Base-by-base conservation (phyloP, 2,113 vertebrate species). In the Neoarius graeffei region DNA sequence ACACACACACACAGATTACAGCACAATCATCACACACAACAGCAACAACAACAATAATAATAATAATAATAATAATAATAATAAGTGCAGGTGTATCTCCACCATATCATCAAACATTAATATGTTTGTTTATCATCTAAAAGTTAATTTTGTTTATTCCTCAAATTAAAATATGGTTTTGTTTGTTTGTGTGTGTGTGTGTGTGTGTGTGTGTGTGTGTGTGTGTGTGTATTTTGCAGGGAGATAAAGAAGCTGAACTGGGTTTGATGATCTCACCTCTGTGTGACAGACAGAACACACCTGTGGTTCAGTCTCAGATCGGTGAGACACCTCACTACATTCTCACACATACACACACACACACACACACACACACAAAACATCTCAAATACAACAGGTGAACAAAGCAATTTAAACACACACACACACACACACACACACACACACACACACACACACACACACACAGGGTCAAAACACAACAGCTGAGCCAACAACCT, bases 281-380 rank as follows among this genome's bases (percentile, higher is more conserved):
- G 86, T 98, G 97, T 86, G 97, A 98, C 88, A 96, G 97, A 62
- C 97, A 96, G 48, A 96, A 95, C 90, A 97, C 97, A 1, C 93
- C 97, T 35, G 95, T 98, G 85, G 97, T 97, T 1, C 96, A 98
- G 91, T 98, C 97, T 27, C 97, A 98, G 94, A 98, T 98, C 4
- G 97, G 97, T 98, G 94, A 93, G 93, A 30, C 1, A 15, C 0
- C 35, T 48, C 8, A 23, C 2, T 90, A 81, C 42, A 42, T 42
- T 42, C 4, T 2, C n/a, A n/a, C n/a, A n/a, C n/a, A n/a, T n/a
- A n/a, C n/a, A n/a, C 25, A 52, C 50, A 77, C 42, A 54, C 71
- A 73, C 69, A 74, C 30, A 48, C 35, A 71, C 67, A 35, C 27
- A 20, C 73, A 52, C 25, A 52, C 50, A 77, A 20, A 54, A 77